These are phyloP conservation scores for Agrilus mali DNA, from an alignment of 2,888 invertebrate species.

Conservation along the genomic window DNA sequence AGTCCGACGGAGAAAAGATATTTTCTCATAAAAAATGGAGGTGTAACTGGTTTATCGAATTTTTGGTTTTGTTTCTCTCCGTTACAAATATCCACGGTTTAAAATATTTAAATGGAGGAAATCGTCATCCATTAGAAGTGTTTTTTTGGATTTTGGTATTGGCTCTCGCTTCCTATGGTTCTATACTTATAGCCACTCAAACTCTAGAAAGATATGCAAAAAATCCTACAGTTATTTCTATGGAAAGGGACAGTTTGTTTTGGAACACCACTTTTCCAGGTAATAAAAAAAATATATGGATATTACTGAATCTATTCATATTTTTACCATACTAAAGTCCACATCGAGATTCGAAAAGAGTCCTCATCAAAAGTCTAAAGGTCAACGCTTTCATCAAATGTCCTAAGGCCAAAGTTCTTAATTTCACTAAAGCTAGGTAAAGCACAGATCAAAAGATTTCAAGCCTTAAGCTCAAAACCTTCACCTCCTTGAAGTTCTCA, in stretches of 20 bases:
- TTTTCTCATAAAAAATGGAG: too few relatives aligned
- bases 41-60: neutral
- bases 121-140: slow-evolving; percentile 23
- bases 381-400: too few relatives aligned
- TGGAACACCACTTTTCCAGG: slow-evolving; percentile 63
- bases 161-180: slow-evolving; percentile 21
- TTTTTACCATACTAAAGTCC: too few relatives aligned
- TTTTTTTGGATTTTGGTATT: slow-evolving; percentile 24
- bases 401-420: too few relatives aligned
- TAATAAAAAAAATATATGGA: slow-evolving; percentile 20
- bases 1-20: too few relatives aligned
- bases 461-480: too few relatives aligned
- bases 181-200: slow-evolving; percentile 34
- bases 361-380: too few relatives aligned
- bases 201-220: slow-evolving; percentile 55
- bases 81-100: slow-evolving; percentile 28
- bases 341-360: too few relatives aligned
- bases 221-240: slow-evolving; percentile 59
- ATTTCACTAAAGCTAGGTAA: too few relatives aligned
- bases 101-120: slow-evolving; percentile 20
- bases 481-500: too few relatives aligned
- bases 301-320: too few relatives aligned
- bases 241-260: slow-evolving; percentile 58
- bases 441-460: too few relatives aligned
- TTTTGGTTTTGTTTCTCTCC: slow-evolving; percentile 17